A percentile compares a stretch with the other conserved stretches of the same genome.
These are phyloP conservation scores for Neoseiulus cucumeris DNA, from an alignment of 1,140 invertebrate species.

Conservation along the genomic window DNA sequence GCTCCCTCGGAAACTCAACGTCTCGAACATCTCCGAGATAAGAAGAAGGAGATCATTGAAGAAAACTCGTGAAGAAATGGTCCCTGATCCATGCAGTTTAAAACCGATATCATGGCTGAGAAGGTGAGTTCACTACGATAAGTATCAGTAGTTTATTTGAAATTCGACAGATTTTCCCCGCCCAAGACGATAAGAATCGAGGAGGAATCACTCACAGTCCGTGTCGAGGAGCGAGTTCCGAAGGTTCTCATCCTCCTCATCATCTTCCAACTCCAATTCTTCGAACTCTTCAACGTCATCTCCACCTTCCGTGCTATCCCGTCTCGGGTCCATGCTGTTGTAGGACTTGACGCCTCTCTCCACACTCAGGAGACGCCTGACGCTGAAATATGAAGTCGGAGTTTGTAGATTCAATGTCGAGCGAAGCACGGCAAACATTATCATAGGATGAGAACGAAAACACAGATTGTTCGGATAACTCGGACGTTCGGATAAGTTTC, in stretches of 20 bases:
- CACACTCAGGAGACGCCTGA: neutral
- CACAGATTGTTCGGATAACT: too few relatives aligned
- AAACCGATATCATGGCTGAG: too few relatives aligned
- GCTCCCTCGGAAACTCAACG: neutral
- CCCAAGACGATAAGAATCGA: neutral
- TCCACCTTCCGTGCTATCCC: neutral
- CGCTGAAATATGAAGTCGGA: neutral
- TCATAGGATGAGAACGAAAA: too few relatives aligned
- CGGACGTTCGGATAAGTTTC: too few relatives aligned
- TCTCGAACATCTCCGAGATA: neutral
- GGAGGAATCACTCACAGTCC: neutral
- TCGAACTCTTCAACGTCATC: neutral
- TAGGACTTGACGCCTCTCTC: neutral
- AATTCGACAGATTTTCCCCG: neutral
- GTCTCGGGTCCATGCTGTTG: neutral
- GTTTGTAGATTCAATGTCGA: too few relatives aligned
- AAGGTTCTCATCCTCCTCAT: neutral
- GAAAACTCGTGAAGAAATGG: too few relatives aligned
- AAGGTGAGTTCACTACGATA: too few relatives aligned
- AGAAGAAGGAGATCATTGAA: too few relatives aligned
- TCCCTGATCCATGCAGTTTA: too few relatives aligned
- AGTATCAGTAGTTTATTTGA: too few relatives aligned
- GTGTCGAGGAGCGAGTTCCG: neutral
- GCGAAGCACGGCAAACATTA: too few relatives aligned
- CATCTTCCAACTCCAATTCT: neutral